Evolutionary conservation across 2,888 invertebrate species (phyloP).

Genomic region (Eustalomyia histrio): DNA sequence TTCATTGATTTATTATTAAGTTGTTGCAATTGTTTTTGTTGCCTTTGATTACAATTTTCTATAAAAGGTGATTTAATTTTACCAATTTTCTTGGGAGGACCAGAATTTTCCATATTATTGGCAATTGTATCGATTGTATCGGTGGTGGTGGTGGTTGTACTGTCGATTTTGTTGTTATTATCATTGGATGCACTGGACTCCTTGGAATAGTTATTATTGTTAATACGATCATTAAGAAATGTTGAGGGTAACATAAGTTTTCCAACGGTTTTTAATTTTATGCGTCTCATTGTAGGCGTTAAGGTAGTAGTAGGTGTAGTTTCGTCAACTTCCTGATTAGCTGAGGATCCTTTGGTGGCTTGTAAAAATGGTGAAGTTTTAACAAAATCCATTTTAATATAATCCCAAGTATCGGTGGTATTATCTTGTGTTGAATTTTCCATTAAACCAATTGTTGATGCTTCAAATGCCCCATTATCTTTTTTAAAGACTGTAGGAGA

Average conservation of each 20-base stretch:
- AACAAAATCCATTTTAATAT: slow-evolving; percentile 57
- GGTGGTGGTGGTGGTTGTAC: too few relatives aligned
- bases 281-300: slow-evolving; percentile 68
- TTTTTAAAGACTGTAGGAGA: slow-evolving; percentile 18
- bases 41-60: slow-evolving; percentile 72
- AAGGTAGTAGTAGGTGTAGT: slow-evolving; percentile 63
- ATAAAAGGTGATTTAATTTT: slow-evolving; percentile 78
- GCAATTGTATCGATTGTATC: slow-evolving; percentile 7
- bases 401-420: slow-evolving; percentile 43
- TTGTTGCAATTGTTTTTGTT: slow-evolving; percentile 65
- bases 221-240: slow-evolving; percentile 73
- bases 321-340: slow-evolving; percentile 38
- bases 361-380: slow-evolving; percentile 60
- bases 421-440: not conserved
- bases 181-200: slow-evolving; percentile 3
- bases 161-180: not conserved
- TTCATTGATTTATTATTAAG: slow-evolving; percentile 66
- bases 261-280: slow-evolving; percentile 75
- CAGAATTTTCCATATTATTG: slow-evolving; percentile 44
- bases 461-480: slow-evolving; percentile 10
- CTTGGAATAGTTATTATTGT: slow-evolving; percentile 45
- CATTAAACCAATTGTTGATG: not conserved
- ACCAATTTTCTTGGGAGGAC: slow-evolving; percentile 74
- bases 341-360: not conserved
- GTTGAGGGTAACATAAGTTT: slow-evolving; percentile 75